phyloP scores from a whole-genome alignment of 2,888 invertebrate genomes.

The Cosmopolites sordidus region DNA sequence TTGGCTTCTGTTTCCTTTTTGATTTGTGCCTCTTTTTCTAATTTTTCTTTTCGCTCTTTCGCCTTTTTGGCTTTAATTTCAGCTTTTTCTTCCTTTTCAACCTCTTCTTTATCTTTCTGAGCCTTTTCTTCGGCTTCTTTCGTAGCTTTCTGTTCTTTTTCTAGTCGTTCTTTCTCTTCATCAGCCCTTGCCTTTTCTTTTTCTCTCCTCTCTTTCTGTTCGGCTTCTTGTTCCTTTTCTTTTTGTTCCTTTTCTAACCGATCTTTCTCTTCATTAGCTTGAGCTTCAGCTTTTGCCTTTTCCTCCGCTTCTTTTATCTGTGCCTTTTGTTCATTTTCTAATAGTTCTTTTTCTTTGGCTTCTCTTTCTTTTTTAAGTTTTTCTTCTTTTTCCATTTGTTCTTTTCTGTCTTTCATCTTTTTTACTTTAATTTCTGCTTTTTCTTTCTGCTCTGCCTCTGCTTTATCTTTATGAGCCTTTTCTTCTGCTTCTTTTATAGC shows the following conservation, averaged over 20 bases:
- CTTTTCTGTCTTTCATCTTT: constrained; percentile 19
- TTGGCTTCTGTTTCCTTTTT: constrained; percentile 25
- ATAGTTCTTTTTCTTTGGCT: constrained; percentile 17
- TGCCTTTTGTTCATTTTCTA: constrained; percentile 25
- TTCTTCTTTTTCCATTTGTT: constrained; percentile 16
- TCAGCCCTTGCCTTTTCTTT: constrained; percentile 19
- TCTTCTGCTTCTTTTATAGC: constrained; percentile 26
- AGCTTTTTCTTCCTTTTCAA: constrained; percentile 23
- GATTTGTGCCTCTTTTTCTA: constrained; percentile 13
- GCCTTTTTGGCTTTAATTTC: constrained; percentile 17
- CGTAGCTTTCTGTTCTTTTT: constrained; percentile 30
- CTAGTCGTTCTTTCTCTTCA: constrained; percentile 22
- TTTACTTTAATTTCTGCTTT: constrained; percentile 8
- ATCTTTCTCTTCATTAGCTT: too few relatives aligned
- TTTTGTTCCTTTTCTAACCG: too few relatives aligned
- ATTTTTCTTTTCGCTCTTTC: constrained; percentile 18
- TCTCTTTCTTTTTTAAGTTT: constrained; percentile 12
- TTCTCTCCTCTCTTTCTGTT: constrained; percentile 23
- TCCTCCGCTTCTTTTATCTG: constrained; percentile 18
- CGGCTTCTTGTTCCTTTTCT: constrained; percentile 20
- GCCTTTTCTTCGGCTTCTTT: constrained; percentile 46
- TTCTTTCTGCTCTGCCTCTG: constrained; percentile 19
- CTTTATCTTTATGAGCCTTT: constrained; percentile 21
- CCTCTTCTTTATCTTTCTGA: constrained; percentile 24
- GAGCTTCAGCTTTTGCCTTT: constrained; percentile 10